Evolutionary conservation across 1,140 invertebrate species (phyloP).

Genomic region (Drosophila nebulosa): DNA sequence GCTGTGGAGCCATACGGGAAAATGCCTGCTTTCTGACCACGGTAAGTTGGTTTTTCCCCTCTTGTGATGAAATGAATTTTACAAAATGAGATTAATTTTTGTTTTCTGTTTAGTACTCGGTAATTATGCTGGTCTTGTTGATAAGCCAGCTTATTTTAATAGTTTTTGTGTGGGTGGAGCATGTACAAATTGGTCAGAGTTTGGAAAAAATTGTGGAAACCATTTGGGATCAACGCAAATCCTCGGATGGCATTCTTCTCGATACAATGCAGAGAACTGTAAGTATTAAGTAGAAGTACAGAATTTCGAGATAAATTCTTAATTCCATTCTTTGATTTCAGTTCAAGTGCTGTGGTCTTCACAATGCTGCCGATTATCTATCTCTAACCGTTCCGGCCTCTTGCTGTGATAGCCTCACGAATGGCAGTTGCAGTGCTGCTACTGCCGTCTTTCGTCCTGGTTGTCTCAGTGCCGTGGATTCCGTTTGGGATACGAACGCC

Average conservation of each 20-base stretch:
- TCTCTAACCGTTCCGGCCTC: conserved; percentile 58
- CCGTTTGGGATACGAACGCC: conserved; percentile 81
- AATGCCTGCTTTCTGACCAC: conserved; percentile 90
- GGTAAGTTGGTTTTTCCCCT: conserved; percentile 81
- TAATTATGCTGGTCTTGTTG: conserved; percentile 84
- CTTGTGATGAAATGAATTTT: background rate
- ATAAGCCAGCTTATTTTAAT: conserved; percentile 85
- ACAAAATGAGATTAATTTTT: background rate
- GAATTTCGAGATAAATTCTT: too few species aligned
- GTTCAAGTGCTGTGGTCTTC: conserved; percentile 85
- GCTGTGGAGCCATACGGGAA: conserved; percentile 91
- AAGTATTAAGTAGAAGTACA: conserved; percentile 9
- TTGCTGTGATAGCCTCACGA: conserved; percentile 80
- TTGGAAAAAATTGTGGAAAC: conserved; percentile 81
- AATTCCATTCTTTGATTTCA: conserved; percentile 66
- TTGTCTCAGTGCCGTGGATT: conserved; percentile 79
- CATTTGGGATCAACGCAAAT: conserved; percentile 56
- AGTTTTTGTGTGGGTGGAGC: conserved; percentile 83
- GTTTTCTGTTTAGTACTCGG: conserved; percentile 83
- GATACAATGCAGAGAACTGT: conserved; percentile 65
- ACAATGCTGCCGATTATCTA: conserved; percentile 81
- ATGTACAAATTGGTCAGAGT: conserved; percentile 80
- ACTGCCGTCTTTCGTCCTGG: conserved; percentile 79
- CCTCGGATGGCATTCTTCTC: conserved; percentile 29
- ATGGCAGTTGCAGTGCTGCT: conserved; percentile 50